These are phyloP conservation scores for Drosophila kurseongensis DNA, from an alignment of 1,140 invertebrate genomes.

Conservation along the genomic window DNA sequence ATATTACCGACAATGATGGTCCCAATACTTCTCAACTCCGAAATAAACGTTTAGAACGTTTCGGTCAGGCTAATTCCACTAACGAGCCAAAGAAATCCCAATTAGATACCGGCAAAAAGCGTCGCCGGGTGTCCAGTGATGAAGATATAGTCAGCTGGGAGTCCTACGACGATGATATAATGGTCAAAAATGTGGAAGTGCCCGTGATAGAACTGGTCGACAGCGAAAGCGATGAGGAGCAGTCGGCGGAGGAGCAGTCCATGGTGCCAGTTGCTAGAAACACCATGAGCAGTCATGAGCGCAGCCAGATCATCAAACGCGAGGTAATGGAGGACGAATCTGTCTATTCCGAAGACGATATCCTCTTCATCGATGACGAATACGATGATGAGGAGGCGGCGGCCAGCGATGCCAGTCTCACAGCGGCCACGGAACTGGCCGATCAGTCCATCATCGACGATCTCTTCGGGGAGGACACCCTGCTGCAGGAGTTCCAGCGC, in stretches of 20 bases:
- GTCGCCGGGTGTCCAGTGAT: constrained; percentile 10
- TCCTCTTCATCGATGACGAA: constrained; percentile 78
- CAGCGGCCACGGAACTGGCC: constrained; percentile 48
- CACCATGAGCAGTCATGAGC: constrained; percentile 45
- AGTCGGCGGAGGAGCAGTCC: not conserved
- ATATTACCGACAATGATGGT: constrained; percentile 17
- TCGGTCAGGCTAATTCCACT: constrained; percentile 1
- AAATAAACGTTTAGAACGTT: constrained; percentile 58
- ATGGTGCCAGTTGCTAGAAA: not conserved
- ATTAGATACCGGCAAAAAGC: constrained; percentile 10
- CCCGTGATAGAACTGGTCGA: constrained; percentile 42
- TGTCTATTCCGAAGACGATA: constrained; percentile 61
- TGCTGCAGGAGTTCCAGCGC: constrained; percentile 65
- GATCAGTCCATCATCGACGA: constrained; percentile 69
- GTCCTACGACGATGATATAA: constrained; percentile 53
- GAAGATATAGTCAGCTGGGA: constrained; percentile 27
- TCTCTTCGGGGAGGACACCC: constrained; percentile 59
- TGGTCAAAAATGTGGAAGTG: constrained; percentile 1
- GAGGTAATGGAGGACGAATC: constrained; percentile 76
- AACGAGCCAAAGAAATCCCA: not conserved
- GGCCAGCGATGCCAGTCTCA: not conserved
- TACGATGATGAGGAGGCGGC: constrained; percentile 58
- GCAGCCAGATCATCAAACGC: constrained; percentile 61
- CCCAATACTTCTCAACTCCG: constrained; percentile 28
- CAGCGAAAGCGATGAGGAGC: constrained; percentile 42